Base-by-base conservation (phyloP, 2,797 vertebrate species). In the Perodicticus potto region DNA sequence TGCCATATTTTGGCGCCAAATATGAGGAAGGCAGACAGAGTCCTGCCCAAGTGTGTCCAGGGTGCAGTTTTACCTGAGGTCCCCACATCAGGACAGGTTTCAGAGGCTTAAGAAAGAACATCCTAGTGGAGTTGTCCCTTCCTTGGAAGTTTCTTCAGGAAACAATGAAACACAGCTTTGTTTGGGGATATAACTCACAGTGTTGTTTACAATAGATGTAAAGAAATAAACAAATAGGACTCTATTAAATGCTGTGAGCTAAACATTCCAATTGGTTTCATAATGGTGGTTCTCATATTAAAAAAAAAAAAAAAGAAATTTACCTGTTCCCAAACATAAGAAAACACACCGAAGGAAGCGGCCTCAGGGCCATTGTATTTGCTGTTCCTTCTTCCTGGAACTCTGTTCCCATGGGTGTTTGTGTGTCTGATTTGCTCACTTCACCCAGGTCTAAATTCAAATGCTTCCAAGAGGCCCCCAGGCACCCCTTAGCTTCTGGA, bases 71-170 rank as follows among this genome's bases (percentile, higher is more conserved):
- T 59, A 2, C 40, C n/a, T n/a, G 9, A 13, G 16, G 37, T 20
- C 1, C 13, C 63, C 57, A 3, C 25, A 2, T 40, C 22, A 37
- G 27, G 65, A 25, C 73, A 2, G 4, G 29, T 55, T 34, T 86
- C 45, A 7, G n/a, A 57, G 63, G 29, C 12, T 8, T 4, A 22
- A 34, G 32, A 11, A 22, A 34, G 34, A 11, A 40, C 20, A 9
- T 34, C 9, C 25, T 25, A 2, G 0, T 1, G 11, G 14, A 19
- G 57, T 37, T 16, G 3, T 3, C 1, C 4, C 5, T 4, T 2
- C 8, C 76, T 45, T 37, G 85, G 73, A 65, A 32, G 14, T 63
- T n/a, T 0, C 7, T 7, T 25, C 6, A 27, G 45, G 63, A 61
- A 63, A 12, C 0, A 1, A 14, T 0, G 23, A 65, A 91, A 32